Conservation (phyloP, 2,888 invertebrate genomes). For the Encarsia formosa region DNA sequence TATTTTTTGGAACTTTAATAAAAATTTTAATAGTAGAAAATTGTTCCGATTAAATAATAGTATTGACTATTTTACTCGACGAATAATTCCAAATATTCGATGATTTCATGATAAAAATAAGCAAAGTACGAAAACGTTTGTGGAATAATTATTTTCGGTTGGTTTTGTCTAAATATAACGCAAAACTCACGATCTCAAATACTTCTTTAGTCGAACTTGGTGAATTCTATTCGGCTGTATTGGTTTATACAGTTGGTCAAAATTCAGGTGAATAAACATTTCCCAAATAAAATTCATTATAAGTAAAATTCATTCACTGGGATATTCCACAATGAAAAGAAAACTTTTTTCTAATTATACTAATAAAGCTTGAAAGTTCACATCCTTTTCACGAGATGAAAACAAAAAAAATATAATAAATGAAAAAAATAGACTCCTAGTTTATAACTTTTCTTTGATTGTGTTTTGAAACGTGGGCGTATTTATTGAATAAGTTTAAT, state of each 20-base stretch:
- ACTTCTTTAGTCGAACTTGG: background rate
- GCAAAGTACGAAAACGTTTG: background rate
- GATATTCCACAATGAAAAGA: conserved; percentile 3
- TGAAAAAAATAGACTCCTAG: too few relatives aligned
- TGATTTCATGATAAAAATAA: background rate
- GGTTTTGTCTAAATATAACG: conserved; percentile 9
- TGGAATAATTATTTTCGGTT: conserved; percentile 2
- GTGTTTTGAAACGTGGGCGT: too few relatives aligned
- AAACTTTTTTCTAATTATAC: background rate
- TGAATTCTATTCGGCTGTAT: background rate
- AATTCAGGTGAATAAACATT: conserved; percentile 2
- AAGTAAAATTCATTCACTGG: background rate
- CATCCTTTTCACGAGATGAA: too few relatives aligned
- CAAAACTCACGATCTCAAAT: background rate
- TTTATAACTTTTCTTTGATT: too few relatives aligned
- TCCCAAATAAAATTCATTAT: background rate
- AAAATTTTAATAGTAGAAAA: too few relatives aligned
- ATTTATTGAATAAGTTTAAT: too few relatives aligned
- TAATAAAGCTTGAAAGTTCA: too few relatives aligned
- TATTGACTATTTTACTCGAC: background rate
- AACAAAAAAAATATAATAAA: too few relatives aligned
- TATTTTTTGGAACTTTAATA: too few relatives aligned
- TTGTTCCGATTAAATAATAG: too few relatives aligned
- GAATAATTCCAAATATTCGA: background rate
- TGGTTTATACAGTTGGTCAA: conserved; percentile 12